Base-by-base conservation (phyloP, 2,113 vertebrate species). In the Podiceps cristatus region DNA sequence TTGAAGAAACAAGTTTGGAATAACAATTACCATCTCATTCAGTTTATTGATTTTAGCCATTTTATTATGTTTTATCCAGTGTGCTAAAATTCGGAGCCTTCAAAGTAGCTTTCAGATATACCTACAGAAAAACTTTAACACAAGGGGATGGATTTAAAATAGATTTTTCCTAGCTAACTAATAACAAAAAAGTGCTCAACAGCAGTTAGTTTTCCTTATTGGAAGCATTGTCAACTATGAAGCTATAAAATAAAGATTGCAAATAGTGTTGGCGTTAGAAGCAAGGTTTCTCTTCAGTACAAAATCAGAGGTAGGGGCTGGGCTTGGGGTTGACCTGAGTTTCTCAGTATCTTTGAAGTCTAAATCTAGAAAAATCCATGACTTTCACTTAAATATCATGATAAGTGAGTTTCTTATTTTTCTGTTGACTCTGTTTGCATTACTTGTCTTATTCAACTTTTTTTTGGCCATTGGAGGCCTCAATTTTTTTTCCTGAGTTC, bases 41-140 rank as follows among this genome's bases (percentile, higher is more conserved):
- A 97, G 18, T 76, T 74, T 91, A 96, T 96, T 96, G 93, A 97
- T 98, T 96, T 97, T 91, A 77, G 28, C 25, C 20, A 3, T 76
- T 96, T 94, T 90, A 87, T 96, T 84, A 59, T 66, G 35, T 86
- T 97, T 96, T 89, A 91, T 97, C 29, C 71, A 76, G 18, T 50
- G 18, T 76, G 42, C 19, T 97, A 78, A 95, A 86, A 96, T 95
- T 89, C 87, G 90, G 14, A 93, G 44, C 45, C 44, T 95, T 28
- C 31, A 11, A 47, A 37, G 31, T 45, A 72, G 67, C 45, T 97
- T 95, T 88, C 88, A 92, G 44, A 83, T 44, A 83, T 22, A 80
- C 25, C 81, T 91, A 59, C 12, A 90, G 49, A 90, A 96, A 95
- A 44, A 7, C 6, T 42, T 94, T 89, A 71, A 52, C 71, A 73